These are phyloP conservation scores for Drosophila sp. DNA, from an alignment of 1,140 invertebrate species.

Conservation along the genomic window DNA sequence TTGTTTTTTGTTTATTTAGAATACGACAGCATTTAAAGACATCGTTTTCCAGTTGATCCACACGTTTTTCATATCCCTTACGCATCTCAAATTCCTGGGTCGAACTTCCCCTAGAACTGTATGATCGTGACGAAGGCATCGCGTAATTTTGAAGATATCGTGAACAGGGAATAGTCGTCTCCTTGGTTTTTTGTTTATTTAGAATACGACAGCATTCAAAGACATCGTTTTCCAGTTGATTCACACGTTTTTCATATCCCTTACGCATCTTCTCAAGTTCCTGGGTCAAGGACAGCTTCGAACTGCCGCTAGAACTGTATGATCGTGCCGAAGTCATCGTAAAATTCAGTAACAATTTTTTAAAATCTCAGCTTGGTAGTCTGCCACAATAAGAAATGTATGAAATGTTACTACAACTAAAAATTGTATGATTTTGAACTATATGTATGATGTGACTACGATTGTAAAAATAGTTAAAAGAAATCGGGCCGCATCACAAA, in stretches of 20 bases:
- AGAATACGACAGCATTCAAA: slow-evolving; percentile 13
- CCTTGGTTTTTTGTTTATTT: neutral
- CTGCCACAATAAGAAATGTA: neutral
- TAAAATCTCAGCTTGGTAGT: neutral
- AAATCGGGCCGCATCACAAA: neutral
- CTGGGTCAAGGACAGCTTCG: slow-evolving; percentile 14
- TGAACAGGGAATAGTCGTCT: neutral
- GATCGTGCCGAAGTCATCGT: slow-evolving; percentile 9
- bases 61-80: neutral
- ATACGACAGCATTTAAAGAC: slow-evolving; percentile 20
- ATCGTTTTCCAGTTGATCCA: slow-evolving; percentile 31
- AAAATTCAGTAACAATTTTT: neutral
- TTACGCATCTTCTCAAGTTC: slow-evolving; percentile 23
- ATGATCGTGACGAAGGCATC: slow-evolving; percentile 5
- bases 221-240: slow-evolving; percentile 36
- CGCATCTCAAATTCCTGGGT: slow-evolving; percentile 27
- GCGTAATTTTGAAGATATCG: neutral
- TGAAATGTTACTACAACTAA: neutral
- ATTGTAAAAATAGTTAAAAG: neutral
- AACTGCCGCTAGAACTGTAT: neutral
- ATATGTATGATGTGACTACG: neutral
- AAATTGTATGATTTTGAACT: neutral
- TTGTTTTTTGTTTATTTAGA: neutral
- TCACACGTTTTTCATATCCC: slow-evolving; percentile 1
- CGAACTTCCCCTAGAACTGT: neutral